Base-by-base conservation (phyloP, 2,888 invertebrate species). In the Danaus chrysippus region DNA sequence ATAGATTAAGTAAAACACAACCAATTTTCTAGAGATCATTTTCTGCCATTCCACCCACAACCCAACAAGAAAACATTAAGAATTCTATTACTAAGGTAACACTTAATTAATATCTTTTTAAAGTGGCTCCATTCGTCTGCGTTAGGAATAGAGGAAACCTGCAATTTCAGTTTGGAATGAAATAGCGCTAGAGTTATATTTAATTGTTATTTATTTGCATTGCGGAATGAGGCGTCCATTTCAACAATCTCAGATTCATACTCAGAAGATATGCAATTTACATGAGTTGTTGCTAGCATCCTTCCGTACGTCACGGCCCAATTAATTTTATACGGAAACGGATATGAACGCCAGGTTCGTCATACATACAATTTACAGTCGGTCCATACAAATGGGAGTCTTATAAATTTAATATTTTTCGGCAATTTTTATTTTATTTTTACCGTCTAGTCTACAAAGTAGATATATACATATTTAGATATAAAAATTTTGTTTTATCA, bases 261-360 rank as follows among this genome's bases (percentile, higher is more conserved):
- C 59, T 56, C 66, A 68, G 70, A 69, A 71, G 73, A 71, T 70
- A 68, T 63, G 81, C 76, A 83, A 89, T 87, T 84, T 82, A 86
- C 84, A 86, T 90, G 88, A 89, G 85, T 86, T 84, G 88, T 88
- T 83, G 76, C 74, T 83, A 80, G 81, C 84, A 86, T 90, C 90
- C 89, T 89, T 89, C 89, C 89, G 85, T 77, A 75, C 77, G 84
- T 84, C 83, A 84, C 82, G 80, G 85, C 72, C 86, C 87, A 86
- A 88, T 90, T 89, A 89, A 90, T 90, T 85, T 87, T 82, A 85
- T 80, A 81, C 87, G 88, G 88, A 89, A 89, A 81, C 86, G 87
- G 88, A 89, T 84, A 86, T 84, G 81, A 78, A 79, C 81, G 83
- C 81, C 76, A 78, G 77, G 81, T 78, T 85, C 85, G 83, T 83